These are phyloP conservation scores for Strigops habroptila DNA, from an alignment of 2,113 vertebrate genomes.

Conservation along the genomic window DNA sequence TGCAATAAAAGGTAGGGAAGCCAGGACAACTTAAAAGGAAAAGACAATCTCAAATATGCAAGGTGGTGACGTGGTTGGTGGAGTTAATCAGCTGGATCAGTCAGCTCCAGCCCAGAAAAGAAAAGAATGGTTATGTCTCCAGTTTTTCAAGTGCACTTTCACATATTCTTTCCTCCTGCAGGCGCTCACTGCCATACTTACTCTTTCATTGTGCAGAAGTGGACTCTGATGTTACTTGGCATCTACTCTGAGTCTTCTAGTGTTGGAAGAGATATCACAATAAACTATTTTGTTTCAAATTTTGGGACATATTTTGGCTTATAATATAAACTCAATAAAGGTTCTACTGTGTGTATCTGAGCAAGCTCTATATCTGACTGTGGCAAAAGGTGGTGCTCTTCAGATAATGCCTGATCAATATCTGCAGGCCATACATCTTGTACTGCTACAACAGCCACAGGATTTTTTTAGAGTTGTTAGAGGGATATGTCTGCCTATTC, in stretches of 20 bases:
- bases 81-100: neutral
- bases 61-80: rapidly evolving
- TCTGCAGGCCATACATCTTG: neutral
- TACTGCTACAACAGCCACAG: neutral
- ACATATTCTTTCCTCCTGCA: neutral
- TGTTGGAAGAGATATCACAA: neutral
- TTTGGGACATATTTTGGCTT: neutral
- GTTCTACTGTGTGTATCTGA: neutral
- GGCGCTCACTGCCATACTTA: neutral
- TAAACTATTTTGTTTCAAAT: neutral
- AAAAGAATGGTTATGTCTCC: neutral
- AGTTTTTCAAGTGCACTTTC: neutral
- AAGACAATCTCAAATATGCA: neutral
- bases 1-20: neutral
- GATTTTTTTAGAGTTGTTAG: neutral
- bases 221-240: neutral
- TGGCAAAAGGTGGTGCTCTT: neutral
- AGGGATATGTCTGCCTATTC: neutral
- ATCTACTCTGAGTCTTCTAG: neutral
- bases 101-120: neutral
- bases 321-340: neutral
- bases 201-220: neutral
- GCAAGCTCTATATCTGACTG: rapidly evolving
- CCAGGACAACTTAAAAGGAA: neutral
- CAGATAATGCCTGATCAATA: neutral